Conservation (phyloP, 2,113 vertebrate genomes). For the Lucifuga dentata region DNA sequence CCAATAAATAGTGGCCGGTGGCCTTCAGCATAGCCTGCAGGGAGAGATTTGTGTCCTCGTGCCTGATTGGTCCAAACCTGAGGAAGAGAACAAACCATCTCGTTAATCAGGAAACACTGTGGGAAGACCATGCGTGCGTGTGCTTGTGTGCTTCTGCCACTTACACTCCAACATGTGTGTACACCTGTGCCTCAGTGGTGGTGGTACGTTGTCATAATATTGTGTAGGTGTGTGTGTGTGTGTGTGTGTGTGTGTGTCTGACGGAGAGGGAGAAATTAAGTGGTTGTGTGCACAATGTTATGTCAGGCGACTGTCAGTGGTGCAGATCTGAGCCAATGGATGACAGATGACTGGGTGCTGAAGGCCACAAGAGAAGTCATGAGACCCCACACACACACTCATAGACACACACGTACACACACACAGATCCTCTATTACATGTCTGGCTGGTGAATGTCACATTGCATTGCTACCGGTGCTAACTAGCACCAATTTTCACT, state of each 20-base stretch:
- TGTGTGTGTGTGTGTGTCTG: slow-evolving; percentile 10
- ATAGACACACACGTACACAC: slow-evolving; percentile 12
- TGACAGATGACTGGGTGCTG: slow-evolving; percentile 70
- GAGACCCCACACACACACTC: too few relatives aligned
- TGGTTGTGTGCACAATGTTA: slow-evolving; percentile 44
- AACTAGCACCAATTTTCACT: slow-evolving; percentile 57
- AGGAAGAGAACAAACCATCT: slow-evolving; percentile 76
- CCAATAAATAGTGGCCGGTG: slow-evolving; percentile 81
- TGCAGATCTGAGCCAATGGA: slow-evolving; percentile 54
- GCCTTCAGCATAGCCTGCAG: slow-evolving; percentile 75
- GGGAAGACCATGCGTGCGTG: slow-evolving; percentile 44
- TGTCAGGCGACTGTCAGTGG: slow-evolving; percentile 63
- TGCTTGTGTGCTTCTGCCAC: slow-evolving; percentile 22
- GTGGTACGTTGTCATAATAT: slow-evolving; percentile 59
- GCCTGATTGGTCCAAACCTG: slow-evolving; percentile 70
- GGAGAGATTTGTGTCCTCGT: slow-evolving; percentile 78
- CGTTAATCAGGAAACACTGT: slow-evolving; percentile 75
- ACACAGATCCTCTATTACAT: slow-evolving; percentile 6
- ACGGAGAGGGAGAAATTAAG: slow-evolving; percentile 36
- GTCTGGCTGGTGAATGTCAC: slow-evolving; percentile 48
- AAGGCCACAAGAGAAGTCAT: slow-evolving; percentile 68
- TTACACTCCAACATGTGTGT: slow-evolving; percentile 22
- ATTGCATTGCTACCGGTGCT: slow-evolving; percentile 54
- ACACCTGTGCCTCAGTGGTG: not conserved
- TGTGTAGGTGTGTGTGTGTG: slow-evolving; percentile 22